Conservation (phyloP, 2,113 vertebrate genomes). For the Heliornis fulica region DNA sequence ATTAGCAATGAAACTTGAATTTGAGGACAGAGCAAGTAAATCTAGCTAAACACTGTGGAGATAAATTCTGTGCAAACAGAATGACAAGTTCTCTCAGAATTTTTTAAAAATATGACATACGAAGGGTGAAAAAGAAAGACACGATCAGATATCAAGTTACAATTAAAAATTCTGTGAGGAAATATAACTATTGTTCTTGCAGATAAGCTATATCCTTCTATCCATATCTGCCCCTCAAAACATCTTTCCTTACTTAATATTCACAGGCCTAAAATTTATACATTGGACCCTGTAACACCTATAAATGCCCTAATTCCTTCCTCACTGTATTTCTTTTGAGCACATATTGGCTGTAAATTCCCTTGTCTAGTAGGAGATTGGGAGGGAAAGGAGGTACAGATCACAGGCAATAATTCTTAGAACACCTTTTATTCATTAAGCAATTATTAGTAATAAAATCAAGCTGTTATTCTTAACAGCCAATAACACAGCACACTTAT, state of each 20-base stretch:
- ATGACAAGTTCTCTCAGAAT: not conserved
- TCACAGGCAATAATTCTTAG: not conserved
- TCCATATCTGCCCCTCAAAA: not conserved
- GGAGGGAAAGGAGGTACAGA: not conserved
- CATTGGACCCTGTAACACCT: not conserved
- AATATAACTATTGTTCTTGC: not conserved
- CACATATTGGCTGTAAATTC: not conserved
- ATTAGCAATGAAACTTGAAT: not conserved
- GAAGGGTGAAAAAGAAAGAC: not conserved
- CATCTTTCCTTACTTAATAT: not conserved
- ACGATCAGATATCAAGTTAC: not conserved
- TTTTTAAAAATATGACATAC: not conserved
- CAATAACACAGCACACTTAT: accelerated
- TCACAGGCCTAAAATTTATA: not conserved
- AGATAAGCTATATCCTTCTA: not conserved
- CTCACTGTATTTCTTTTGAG: not conserved
- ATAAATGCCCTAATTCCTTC: not conserved
- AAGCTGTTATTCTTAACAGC: not conserved
- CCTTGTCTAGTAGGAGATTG: not conserved
- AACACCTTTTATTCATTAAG: not conserved
- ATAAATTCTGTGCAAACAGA: not conserved
- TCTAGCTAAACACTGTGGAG: not conserved
- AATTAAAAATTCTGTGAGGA: not conserved
- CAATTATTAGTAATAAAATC: not conserved
- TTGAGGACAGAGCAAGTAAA: not conserved